These are phyloP conservation scores for Nasonia longicornis DNA, from an alignment of 1,140 invertebrate genomes.

Conservation along the genomic window DNA sequence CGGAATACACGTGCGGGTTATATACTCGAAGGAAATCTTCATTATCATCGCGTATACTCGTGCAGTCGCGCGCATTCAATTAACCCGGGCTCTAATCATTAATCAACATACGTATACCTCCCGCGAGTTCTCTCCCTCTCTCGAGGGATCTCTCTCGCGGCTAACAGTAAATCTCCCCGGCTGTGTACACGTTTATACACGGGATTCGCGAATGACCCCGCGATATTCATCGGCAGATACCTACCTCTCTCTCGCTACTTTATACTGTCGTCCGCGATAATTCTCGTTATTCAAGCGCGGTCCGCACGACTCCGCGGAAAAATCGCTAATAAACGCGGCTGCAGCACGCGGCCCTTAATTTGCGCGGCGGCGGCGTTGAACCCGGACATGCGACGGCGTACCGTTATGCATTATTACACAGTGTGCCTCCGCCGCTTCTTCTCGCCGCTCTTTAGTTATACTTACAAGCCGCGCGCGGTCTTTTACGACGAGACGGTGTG, in stretches of 20 bases:
- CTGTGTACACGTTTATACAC: not conserved
- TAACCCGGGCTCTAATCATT: not conserved
- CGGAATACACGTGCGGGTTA: no score
- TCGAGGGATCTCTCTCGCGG: not conserved
- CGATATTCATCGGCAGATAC: not conserved
- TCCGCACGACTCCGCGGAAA: slow-evolving; percentile 10
- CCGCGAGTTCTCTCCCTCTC: not conserved
- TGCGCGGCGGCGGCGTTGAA: slow-evolving; percentile 43
- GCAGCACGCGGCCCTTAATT: not conserved
- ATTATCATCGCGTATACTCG: not conserved
- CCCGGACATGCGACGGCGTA: slow-evolving; percentile 57
- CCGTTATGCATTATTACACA: slow-evolving; percentile 61
- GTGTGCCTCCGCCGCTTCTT: slow-evolving; percentile 13
- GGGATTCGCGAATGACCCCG: not conserved
- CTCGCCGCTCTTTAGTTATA: slow-evolving; percentile 17
- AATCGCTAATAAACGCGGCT: slow-evolving; percentile 43
- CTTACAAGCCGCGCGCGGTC: not conserved
- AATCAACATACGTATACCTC: not conserved
- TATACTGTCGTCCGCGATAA: not conserved
- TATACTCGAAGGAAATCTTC: not conserved
- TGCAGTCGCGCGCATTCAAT: not conserved
- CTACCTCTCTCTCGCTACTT: not conserved
- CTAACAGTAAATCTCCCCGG: not conserved
- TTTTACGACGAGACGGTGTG: not conserved
- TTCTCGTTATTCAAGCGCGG: not conserved